Evolutionary conservation across 2,797 vertebrate species (phyloP).

Genomic region (Poeciliopsis presidionis): DNA sequence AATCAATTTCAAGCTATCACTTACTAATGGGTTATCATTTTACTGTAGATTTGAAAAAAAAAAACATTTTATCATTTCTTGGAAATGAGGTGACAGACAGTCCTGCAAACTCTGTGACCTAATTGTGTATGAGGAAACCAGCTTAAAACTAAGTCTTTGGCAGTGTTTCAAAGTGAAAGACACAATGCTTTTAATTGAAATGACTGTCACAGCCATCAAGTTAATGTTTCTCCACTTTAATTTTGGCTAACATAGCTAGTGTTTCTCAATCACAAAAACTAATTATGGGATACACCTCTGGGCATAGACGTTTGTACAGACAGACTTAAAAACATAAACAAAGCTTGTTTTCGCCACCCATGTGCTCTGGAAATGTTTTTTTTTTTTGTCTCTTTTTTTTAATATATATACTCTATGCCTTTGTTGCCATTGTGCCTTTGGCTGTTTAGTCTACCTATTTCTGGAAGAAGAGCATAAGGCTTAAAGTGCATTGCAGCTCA

Average conservation of each 20-base stretch:
- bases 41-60: not conserved
- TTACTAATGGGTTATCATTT: not conserved
- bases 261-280: slow-evolving; percentile 1
- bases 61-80: not conserved
- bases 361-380: not conserved
- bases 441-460: not conserved
- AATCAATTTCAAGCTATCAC: not conserved
- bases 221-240: not conserved
- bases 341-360: not conserved
- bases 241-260: not conserved
- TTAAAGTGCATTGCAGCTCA: not conserved
- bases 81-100: not conserved
- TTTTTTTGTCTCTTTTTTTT: not conserved
- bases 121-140: not conserved
- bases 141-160: not conserved
- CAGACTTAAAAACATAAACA: not conserved
- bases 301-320: not conserved
- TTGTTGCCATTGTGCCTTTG: not conserved
- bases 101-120: not conserved
- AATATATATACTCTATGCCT: not conserved
- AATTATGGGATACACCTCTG: not conserved
- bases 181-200: not conserved
- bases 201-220: not conserved
- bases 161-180: not conserved
- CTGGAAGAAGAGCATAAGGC: not conserved